Conservation (phyloP, 2,797 vertebrate genomes). For the Ispidina lecontei region DNA sequence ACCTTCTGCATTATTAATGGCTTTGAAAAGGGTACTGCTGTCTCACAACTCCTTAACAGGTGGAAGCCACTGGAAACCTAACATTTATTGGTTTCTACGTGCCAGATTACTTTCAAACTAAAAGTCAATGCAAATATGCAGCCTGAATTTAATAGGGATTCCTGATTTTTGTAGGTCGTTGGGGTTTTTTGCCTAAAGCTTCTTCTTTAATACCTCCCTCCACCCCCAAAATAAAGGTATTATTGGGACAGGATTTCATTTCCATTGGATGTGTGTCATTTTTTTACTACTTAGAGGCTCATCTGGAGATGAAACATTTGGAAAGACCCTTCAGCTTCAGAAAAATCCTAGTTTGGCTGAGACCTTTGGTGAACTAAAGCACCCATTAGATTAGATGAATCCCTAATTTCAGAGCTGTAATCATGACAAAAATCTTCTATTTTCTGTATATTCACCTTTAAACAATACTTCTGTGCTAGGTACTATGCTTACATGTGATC, state of each 20-base stretch:
- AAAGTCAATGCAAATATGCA: conserved; percentile 5
- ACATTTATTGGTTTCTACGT: conserved; percentile 47
- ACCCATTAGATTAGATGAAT: not conserved
- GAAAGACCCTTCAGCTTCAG: not conserved
- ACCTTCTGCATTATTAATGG: conserved; percentile 55
- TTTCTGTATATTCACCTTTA: not conserved
- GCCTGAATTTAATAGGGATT: not conserved
- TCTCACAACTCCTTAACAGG: conserved; percentile 35
- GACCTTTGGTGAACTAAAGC: not conserved
- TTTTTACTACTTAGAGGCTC: not conserved
- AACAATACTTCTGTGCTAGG: not conserved
- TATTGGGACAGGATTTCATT: not conserved
- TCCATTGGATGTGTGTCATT: not conserved
- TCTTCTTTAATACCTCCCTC: not conserved
- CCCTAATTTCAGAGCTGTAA: not conserved
- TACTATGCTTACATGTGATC: not conserved
- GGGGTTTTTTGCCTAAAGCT: not conserved
- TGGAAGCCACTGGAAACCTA: conserved; percentile 53
- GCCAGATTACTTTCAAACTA: conserved; percentile 38
- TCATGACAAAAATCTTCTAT: not conserved
- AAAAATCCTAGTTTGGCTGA: not conserved
- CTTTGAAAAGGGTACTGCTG: conserved; percentile 51
- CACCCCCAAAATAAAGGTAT: not conserved
- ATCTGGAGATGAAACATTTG: not conserved
- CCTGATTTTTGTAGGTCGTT: not conserved